A percentile compares a stretch with the other conserved stretches of the same genome.
Evolutionary conservation across 2,113 vertebrate genomes (phyloP).

Genomic region (Myiopsitta monachus): DNA sequence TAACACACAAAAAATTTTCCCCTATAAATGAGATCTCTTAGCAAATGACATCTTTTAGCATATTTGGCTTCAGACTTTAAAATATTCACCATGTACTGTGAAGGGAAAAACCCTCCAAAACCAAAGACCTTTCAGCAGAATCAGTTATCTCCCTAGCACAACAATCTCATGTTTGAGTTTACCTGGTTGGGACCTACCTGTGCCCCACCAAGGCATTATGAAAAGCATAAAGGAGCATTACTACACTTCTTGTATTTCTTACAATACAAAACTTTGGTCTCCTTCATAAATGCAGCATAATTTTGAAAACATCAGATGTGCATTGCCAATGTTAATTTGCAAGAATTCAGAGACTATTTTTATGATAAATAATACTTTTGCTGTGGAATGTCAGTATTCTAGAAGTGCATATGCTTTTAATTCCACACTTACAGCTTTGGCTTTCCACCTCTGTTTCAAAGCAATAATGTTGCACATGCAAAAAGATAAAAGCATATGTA

Average conservation of each 20-base stretch:
- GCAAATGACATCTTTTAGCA: conserved; percentile 13
- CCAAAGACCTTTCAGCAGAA: neutral
- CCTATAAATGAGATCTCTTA: neutral
- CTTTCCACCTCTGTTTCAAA: neutral
- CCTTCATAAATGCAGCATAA: neutral
- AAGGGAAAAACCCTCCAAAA: neutral
- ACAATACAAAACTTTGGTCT: neutral
- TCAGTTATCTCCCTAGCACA: neutral
- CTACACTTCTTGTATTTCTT: neutral
- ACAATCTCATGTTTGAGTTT: neutral
- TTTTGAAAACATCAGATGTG: neutral
- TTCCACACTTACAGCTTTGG: neutral
- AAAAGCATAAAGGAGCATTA: neutral
- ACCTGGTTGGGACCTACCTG: neutral
- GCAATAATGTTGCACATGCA: neutral
- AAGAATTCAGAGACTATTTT: neutral
- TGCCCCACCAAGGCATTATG: neutral
- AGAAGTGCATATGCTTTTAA: neutral
- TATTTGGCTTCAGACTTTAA: conserved; percentile 29
- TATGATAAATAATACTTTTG: neutral
- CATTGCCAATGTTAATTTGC: neutral
- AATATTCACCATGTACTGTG: neutral
- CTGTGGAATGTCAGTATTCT: neutral
- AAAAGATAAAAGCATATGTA: neutral
- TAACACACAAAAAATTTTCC: neutral